Base-by-base conservation (phyloP, 2,113 vertebrate species). In the Chamaetylas fuelleborni region DNA sequence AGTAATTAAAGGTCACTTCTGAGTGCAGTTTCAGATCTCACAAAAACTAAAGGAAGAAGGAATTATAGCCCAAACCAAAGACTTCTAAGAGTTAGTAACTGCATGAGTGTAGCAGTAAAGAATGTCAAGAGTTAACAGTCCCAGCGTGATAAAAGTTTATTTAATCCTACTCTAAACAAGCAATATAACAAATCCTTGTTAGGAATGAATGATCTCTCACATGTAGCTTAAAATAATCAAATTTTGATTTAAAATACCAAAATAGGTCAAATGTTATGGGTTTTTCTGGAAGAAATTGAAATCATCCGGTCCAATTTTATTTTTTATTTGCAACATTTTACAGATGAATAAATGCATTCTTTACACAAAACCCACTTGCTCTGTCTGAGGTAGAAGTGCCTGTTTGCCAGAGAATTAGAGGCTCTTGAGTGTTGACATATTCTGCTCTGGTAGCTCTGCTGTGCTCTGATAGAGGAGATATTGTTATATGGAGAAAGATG, bases 141-240 rank as follows among this genome's bases (percentile, higher is more conserved):
- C 22, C 80, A 64, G 83, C 1, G 0, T 58, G 83, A 78, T 69
- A 62, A 66, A 88, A 74, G 74, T 94, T 95, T 92, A 81, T 92
- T 95, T 94, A 92, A 73, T 83, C 64, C 40, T 93, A 71, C 61
- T 94, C 85, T 77, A 94, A 90, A 94, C 79, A 80, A 77, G 74
- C 72, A 93, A 56, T 94, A 58, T 70, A 92, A 62, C 33, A 95
- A 96, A 84, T 89, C 38, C 78, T 84, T 79, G 91, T 95, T 91
- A 72, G 67, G 78, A 92, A 57, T 93, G 71, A 94, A 86, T 84
- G 64, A 91, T 90, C 47, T 84, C 91, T 90, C 77, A 88, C 80
- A 71, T 38, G 18, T 70, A 86, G 56, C 83, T 92, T 92, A 92
- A 86, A 95, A 94, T 70, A 93, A 94, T 81, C 45, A 82, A 56